Evolutionary conservation across 1,140 invertebrate genomes (phyloP).

Genomic region (Aculops lycopersici): DNA sequence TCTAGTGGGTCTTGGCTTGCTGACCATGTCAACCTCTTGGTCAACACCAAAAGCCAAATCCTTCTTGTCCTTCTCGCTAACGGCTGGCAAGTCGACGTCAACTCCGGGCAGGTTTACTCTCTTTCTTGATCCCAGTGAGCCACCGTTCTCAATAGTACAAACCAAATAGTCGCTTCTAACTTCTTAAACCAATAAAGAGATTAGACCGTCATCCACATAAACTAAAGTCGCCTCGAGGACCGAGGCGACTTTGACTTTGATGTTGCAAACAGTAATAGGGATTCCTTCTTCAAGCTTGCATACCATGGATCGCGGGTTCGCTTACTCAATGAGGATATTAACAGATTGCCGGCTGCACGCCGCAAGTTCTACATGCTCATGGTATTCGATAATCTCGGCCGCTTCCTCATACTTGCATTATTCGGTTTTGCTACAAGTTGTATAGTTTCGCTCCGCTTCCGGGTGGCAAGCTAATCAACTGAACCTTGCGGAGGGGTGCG

Average conservation of each 20-base stretch:
- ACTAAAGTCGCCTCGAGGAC: slow-evolving; percentile 36
- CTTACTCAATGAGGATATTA: slow-evolving; percentile 33
- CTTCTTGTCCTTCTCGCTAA: slow-evolving; percentile 82
- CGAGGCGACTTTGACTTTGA: slow-evolving; percentile 30
- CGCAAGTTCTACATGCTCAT: not conserved
- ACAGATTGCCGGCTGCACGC: not conserved
- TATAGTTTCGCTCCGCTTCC: no score
- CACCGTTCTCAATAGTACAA: slow-evolving; percentile 81
- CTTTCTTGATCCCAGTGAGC: slow-evolving; percentile 66
- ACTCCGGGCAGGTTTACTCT: slow-evolving; percentile 78
- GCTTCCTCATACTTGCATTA: not conserved
- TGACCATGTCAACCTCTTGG: slow-evolving; percentile 79
- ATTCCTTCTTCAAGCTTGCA: slow-evolving; percentile 31
- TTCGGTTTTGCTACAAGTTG: no score
- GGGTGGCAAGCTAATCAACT: no score
- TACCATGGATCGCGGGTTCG: slow-evolving; percentile 35
- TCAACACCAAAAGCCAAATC: slow-evolving; percentile 81
- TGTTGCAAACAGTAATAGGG: slow-evolving; percentile 30
- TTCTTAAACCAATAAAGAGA: slow-evolving; percentile 50
- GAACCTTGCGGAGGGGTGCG: no score
- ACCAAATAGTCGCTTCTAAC: slow-evolving; percentile 22
- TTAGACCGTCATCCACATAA: slow-evolving; percentile 85
- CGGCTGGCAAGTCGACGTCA: slow-evolving; percentile 75
- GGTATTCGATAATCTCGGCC: not conserved
- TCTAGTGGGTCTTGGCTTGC: slow-evolving; percentile 69